Base-by-base conservation (phyloP, 2,797 vertebrate genomes). In the Argyrosomus regius region DNA sequence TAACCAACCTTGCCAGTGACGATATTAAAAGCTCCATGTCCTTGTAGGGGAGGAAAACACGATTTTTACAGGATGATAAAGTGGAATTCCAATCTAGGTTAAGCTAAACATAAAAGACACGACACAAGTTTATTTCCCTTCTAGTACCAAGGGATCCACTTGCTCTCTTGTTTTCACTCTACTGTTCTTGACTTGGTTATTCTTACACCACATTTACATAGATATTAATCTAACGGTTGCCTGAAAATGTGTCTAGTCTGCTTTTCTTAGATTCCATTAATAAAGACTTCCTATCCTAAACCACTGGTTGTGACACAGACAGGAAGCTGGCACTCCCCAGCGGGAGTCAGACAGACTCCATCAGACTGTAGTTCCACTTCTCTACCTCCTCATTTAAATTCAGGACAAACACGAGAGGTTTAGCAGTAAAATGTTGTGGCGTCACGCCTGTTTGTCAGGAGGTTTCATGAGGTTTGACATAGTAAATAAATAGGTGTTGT, bases 31-130 rank as follows among this genome's bases (percentile, higher is more conserved):
- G 80, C 72, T 76, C 18, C 5, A n/a, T 35, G 73, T 79, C 83
- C 75, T 84, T 68, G 72, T 63, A 75, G 57, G 72, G 66, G 72
- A 85, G 72, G 69, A 75, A 65, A 76, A 77, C 52, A 57, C 35
- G 35, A 74, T 48, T 48, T 63, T 72, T 54, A 52, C 74, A 43
- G 77, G 45, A 78, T 64, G 84, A 89, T 89, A 73, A 89, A 85
- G 61, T 57, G 16, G 18, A 84, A 83, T 85, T 89, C 64, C 67
- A 77, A 31, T 80, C 70, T 72, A 31, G 64, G 54, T 84, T 71
- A 45, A 57, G 26, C 62, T 77, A 82, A 87, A 81, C 61, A 61
- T 49, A 41, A 63, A 35, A 59, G 26, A 74, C 52, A 26, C 22
- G 20, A 4, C 17, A 3, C 31, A 22, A 13, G 26, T 80, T 66